These are phyloP conservation scores for Stratiomys singularior DNA, from an alignment of 2,888 invertebrate species.

Conservation along the genomic window DNA sequence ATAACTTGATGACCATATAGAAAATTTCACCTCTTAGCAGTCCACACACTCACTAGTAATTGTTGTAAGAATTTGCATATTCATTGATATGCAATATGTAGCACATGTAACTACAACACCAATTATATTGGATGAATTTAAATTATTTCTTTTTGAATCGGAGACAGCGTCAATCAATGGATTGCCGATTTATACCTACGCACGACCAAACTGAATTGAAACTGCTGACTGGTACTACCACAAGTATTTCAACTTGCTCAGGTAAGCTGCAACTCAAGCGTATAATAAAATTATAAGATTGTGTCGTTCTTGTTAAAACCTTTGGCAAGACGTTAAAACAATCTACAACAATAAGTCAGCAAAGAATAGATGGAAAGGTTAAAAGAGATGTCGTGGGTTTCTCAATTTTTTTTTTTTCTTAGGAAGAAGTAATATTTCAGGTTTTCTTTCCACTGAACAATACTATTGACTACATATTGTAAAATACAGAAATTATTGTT, in stretches of 20 bases:
- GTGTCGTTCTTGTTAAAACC: background rate
- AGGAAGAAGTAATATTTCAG: background rate
- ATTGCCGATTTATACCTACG: background rate
- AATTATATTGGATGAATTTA: background rate
- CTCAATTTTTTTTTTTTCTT: too few species aligned
- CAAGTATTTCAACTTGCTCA: background rate
- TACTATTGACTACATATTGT: too few species aligned
- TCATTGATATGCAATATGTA: slow-evolving; percentile 6
- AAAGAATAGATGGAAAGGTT: background rate
- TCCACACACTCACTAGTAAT: background rate
- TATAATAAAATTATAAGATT: background rate
- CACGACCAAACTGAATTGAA: background rate
- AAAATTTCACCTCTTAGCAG: background rate
- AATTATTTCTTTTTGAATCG: background rate
- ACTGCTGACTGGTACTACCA: background rate
- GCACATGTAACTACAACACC: background rate
- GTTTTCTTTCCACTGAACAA: background rate
- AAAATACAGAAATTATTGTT: too few species aligned
- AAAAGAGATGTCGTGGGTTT: too few species aligned
- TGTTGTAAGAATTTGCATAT: slow-evolving; percentile 6
- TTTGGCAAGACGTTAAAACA: background rate
- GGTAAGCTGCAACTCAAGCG: background rate
- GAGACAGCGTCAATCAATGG: slow-evolving; percentile 31
- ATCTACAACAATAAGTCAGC: background rate
- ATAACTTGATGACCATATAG: background rate